phyloP scores from a whole-genome alignment of 2,113 vertebrate genomes.

The Penelope pileata region DNA sequence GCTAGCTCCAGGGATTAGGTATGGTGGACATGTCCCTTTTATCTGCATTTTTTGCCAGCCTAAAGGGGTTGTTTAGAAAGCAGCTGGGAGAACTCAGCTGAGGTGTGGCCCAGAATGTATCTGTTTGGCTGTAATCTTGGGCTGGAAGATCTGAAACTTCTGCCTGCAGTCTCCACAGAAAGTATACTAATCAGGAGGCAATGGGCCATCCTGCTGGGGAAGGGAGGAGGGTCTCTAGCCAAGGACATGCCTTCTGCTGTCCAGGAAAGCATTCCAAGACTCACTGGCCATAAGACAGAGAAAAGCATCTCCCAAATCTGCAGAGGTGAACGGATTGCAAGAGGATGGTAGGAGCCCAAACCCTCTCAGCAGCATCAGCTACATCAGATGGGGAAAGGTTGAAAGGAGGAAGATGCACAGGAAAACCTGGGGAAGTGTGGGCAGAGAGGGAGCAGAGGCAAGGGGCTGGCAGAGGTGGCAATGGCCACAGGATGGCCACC shows the following conservation, averaged over 20 bases:
- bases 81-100: background rate
- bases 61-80: background rate
- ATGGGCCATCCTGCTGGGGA: background rate
- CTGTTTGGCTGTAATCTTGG: background rate
- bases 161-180: background rate
- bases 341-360: background rate
- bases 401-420: fast-evolving
- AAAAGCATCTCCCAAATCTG: background rate
- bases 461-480: background rate
- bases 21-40: background rate
- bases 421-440: fast-evolving
- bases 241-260: background rate
- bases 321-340: fast-evolving
- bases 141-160: background rate
- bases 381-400: fast-evolving
- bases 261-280: background rate
- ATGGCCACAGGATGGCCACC: fast-evolving
- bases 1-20: background rate
- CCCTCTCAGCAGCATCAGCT: background rate
- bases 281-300: background rate
- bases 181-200: background rate
- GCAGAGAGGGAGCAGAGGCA: background rate
- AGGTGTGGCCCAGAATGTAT: background rate
- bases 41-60: background rate
- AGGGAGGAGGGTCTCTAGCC: background rate